A percentile compares a stretch with the other conserved stretches of the same genome.
Conservation (phyloP, 2,113 vertebrate genomes). For the Ceyx cyanopectus region DNA sequence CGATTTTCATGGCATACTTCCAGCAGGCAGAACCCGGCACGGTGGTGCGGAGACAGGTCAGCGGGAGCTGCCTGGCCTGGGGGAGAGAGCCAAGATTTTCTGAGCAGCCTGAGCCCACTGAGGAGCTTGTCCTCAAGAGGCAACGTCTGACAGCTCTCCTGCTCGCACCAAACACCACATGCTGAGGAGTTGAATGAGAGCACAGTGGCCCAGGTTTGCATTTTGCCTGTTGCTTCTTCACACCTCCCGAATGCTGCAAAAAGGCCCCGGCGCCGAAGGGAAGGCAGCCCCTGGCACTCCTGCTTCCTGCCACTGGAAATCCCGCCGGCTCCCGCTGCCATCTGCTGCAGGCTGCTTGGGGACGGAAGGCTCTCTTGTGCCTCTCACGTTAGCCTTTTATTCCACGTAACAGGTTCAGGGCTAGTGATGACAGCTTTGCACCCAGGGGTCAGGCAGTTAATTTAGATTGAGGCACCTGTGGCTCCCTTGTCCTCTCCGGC, state of each 20-base stretch:
- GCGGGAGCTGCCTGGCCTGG: neutral
- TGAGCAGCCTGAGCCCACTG: neutral
- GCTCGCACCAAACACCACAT: neutral
- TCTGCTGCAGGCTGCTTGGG: neutral
- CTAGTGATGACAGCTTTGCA: slow-evolving; percentile 44
- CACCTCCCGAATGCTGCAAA: neutral
- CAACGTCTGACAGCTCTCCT: slow-evolving; percentile 33
- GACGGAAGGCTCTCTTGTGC: neutral
- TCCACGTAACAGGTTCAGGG: neutral
- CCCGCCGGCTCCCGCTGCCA: neutral
- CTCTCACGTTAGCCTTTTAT: slow-evolving; percentile 17
- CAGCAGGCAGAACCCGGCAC: neutral
- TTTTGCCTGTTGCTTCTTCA: neutral
- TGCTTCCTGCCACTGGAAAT: neutral
- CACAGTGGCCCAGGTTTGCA: neutral
- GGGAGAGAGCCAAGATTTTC: neutral
- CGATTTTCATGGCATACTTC: neutral
- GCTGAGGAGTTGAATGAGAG: neutral
- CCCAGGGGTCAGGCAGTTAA: neutral
- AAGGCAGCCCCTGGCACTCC: neutral
- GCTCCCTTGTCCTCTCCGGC: slow-evolving; percentile 22
- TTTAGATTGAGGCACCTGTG: slow-evolving; percentile 20
- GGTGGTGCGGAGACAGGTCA: neutral
- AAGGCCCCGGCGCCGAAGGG: neutral
- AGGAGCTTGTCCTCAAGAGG: neutral